Percentiles rank a stretch among this genome's conserved stretches.
Conservation (phyloP, 2,888 invertebrate genomes). For the Drosophila subquinaria region DNA sequence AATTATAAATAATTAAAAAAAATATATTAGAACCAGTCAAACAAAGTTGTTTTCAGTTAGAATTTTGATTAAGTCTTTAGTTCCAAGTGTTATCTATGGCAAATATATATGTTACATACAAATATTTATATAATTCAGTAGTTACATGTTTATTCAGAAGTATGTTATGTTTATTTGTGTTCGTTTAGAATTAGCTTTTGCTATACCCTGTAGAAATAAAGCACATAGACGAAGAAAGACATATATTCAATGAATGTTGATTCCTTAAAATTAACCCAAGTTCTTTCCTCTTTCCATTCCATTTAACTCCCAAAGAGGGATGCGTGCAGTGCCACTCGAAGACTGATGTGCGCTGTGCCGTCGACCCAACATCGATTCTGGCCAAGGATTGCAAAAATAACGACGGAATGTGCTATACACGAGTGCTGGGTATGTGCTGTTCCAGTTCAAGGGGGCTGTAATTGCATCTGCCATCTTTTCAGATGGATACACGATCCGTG, state of each 20-base stretch:
- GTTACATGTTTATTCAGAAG: too few relatives aligned
- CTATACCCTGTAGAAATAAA: background rate
- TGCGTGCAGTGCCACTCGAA: slow-evolving; percentile 83
- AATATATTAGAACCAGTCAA: too few relatives aligned
- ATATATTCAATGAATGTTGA: background rate
- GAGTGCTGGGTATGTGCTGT: slow-evolving; percentile 70
- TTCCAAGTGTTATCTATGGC: too few relatives aligned
- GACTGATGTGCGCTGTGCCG: slow-evolving; percentile 77
- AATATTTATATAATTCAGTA: too few relatives aligned
- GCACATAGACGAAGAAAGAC: background rate
- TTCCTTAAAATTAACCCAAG: background rate
- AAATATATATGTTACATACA: too few relatives aligned
- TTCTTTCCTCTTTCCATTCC: background rate
- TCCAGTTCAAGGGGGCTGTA: background rate
- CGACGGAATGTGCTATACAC: slow-evolving; percentile 74
- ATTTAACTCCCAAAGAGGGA: slow-evolving; percentile 62
- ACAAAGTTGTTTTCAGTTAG: too few relatives aligned
- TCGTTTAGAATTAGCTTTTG: too few relatives aligned
- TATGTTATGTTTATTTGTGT: too few relatives aligned
- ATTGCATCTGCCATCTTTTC: background rate
- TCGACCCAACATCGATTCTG: slow-evolving; percentile 74
- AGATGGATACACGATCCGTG: slow-evolving; percentile 83
- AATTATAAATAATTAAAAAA: too few relatives aligned
- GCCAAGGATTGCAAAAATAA: slow-evolving; percentile 75
- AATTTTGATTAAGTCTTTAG: too few relatives aligned